Evolutionary conservation across 2,888 invertebrate genomes (phyloP).

Genomic region (Agrochola circellaris): DNA sequence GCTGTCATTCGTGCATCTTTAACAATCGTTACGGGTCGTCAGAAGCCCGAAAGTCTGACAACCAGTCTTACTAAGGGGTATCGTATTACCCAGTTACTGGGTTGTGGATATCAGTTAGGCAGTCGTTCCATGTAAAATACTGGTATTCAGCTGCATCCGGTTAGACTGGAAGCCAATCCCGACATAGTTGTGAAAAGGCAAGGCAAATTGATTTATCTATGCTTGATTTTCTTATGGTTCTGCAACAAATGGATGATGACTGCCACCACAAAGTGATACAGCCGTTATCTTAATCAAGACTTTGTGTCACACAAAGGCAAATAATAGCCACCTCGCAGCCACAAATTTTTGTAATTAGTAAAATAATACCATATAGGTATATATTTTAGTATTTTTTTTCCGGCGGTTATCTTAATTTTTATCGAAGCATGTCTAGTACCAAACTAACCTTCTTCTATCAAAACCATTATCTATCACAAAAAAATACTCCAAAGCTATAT

Average conservation of each 20-base stretch:
- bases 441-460: background rate
- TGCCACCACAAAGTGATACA: too few relatives aligned
- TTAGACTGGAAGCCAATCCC: background rate
- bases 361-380: background rate
- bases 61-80: background rate
- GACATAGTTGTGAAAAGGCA: too few relatives aligned
- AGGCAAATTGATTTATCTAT: too few relatives aligned
- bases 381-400: background rate
- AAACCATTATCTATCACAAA: background rate
- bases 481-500: conserved; percentile 34
- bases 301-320: too few relatives aligned
- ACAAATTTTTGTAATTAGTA: too few relatives aligned
- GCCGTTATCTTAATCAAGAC: too few relatives aligned
- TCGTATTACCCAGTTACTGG: background rate
- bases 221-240: too few relatives aligned
- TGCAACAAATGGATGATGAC: too few relatives aligned
- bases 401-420: background rate
- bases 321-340: too few relatives aligned
- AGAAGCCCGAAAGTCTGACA: background rate
- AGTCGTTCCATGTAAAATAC: background rate
- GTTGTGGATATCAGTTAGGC: background rate
- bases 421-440: background rate
- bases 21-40: background rate
- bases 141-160: background rate
- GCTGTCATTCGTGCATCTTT: too few relatives aligned